These are phyloP conservation scores for Folsomia manolachei DNA, from an alignment of 2,888 invertebrate genomes.

Conservation along the genomic window DNA sequence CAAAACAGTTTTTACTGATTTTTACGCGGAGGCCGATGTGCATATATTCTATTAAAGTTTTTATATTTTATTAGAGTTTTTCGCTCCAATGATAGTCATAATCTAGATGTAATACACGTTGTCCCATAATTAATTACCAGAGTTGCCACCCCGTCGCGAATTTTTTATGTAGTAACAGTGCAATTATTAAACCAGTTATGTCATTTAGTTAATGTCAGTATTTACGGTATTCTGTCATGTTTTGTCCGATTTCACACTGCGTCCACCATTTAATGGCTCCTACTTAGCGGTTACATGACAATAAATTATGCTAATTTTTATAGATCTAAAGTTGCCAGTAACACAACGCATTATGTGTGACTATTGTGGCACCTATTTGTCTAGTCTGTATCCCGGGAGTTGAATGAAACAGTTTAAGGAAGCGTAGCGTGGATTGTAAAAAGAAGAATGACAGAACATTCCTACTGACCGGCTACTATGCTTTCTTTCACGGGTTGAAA, in stretches of 20 bases:
- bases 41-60: no score
- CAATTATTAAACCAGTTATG: neutral
- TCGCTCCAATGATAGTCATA: no score
- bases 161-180: neutral
- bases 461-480: neutral
- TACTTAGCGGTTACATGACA: neutral
- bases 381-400: no score
- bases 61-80: no score
- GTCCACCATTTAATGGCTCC: neutral
- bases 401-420: no score
- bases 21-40: no score
- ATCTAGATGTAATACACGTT: no score
- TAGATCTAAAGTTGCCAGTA: neutral
- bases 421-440: no score
- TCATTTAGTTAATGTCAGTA: neutral
- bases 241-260: neutral
- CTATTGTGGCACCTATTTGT: no score
- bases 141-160: neutral
- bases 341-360: no score
- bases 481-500: neutral
- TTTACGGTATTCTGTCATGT: neutral
- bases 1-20: no score
- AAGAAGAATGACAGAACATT: neutral
- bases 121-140: neutral
- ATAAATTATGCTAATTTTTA: neutral